These are phyloP conservation scores for Stictonetta naevosa DNA, from an alignment of 2,113 vertebrate species.

Conservation along the genomic window DNA sequence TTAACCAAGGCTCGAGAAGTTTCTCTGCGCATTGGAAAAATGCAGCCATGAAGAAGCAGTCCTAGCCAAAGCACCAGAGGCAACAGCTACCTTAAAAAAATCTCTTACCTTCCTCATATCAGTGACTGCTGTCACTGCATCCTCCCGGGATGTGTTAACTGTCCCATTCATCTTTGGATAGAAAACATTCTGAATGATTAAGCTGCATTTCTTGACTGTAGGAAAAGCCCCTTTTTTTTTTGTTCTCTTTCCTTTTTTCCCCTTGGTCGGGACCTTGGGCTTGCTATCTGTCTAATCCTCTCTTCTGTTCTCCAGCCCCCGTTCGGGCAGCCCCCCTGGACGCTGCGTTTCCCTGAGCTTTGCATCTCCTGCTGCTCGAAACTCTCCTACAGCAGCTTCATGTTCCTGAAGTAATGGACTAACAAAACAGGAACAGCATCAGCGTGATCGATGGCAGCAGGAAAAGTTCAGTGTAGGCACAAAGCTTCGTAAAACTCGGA, in stretches of 20 bases:
- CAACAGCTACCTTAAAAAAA: background rate
- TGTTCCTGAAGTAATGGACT: background rate
- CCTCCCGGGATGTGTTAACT: background rate
- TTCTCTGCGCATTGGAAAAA: background rate
- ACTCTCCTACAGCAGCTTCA: background rate
- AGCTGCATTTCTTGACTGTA: background rate
- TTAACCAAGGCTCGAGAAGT: background rate
- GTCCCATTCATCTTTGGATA: background rate
- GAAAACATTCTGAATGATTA: background rate
- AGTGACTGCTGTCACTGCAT: background rate
- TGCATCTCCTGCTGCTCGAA: background rate
- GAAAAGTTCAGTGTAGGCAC: fast-evolving
- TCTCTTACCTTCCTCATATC: background rate
- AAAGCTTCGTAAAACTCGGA: background rate
- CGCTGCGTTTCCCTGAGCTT: background rate
- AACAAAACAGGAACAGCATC: fast-evolving
- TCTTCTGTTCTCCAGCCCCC: background rate
- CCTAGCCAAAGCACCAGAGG: background rate
- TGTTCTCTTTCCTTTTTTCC: fast-evolving
- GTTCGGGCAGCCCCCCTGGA: background rate
- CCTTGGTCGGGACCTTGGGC: fast-evolving
- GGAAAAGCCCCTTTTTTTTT: background rate
- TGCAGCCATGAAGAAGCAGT: background rate
- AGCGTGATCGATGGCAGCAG: background rate
- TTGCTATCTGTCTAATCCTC: background rate